Evolutionary conservation across 2,113 vertebrate species (phyloP), one percentile per base, ranked within the genome.

Genomic region (Erythrocercus mccallii): DNA sequence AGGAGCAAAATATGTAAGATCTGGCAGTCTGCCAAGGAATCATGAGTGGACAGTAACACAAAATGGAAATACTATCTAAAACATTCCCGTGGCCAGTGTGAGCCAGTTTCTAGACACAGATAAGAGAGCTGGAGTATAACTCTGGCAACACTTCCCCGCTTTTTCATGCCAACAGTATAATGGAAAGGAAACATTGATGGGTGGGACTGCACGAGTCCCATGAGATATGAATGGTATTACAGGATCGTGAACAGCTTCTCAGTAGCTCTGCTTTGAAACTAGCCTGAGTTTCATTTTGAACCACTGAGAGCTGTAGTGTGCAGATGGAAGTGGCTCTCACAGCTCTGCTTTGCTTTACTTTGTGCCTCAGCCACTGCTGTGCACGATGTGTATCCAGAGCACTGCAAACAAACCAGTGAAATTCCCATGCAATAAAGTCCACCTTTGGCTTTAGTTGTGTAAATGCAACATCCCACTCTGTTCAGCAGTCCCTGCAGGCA

Each of bases 81-180:
- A 88, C 57, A 60, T 30, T 69, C 65, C 82, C 51, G 27, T 28
- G 53, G 78, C 50, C 31, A 77, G 50, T 27, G 74, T 30, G 81
- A 94, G 88, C 44, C 37, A 53, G 65, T 62, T 94, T 83, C 82
- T 40, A 92, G n/a, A 51, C n/a, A 51, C 7, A 79, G 65, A 77
- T 80, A 94, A 86, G 58, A 86, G 42, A 70, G n/a, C 0, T 50
- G 27, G 23, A 78, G n/a, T 57, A 71, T 47, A 80, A 85, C 51
- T 77, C 86, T 71, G 82, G 80, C 91, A 94, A 86, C 50, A 50
- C 15, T 73, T 64, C 54, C 45, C 51, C 82, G 60, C 62, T 90
- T 92, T 86, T 57, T 65, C 91, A 87, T 88, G 81, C 89, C 81
- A 95, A 51, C 22, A 51, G 56, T 11, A n/a, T 35, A 94, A 94